phyloP scores from a whole-genome alignment of 2,888 invertebrate species.

The Drosophila multiciliata region DNA sequence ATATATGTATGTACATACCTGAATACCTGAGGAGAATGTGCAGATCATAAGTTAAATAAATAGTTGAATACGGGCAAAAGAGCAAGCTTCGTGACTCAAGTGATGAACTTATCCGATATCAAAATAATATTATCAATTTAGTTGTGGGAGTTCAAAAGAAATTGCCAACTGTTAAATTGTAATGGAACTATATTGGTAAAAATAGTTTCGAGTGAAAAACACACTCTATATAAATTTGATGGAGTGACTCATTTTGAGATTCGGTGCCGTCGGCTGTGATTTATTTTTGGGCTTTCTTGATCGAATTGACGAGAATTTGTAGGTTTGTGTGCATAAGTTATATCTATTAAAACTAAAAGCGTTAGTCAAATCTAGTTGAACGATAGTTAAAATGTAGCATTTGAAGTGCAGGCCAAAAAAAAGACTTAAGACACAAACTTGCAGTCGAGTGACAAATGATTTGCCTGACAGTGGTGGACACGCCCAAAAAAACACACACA shows the following conservation, averaged over 20 bases:
- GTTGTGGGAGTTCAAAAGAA: constrained; percentile 18
- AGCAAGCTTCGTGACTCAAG: constrained; percentile 22
- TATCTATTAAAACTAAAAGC: constrained; percentile 3
- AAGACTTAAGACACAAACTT: constrained; percentile 72
- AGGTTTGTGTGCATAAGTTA: constrained; percentile 40
- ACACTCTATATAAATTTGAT: constrained; percentile 23
- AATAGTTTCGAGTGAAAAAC: constrained; percentile 8
- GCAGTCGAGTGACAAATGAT: constrained; percentile 26
- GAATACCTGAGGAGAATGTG: constrained; percentile 38
- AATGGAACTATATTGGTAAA: background rate
- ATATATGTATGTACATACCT: constrained; percentile 9
- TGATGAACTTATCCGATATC: constrained; percentile 19
- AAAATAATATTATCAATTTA: background rate
- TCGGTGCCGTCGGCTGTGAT: constrained; percentile 60
- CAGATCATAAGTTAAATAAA: constrained; percentile 40
- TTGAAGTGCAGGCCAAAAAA: constrained; percentile 42
- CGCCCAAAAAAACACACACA: constrained; percentile 26
- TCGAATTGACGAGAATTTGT: constrained; percentile 13
- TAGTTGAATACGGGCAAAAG: constrained; percentile 23
- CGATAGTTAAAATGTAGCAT: background rate
- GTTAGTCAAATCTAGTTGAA: constrained; percentile 41
- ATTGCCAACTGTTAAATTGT: constrained; percentile 13
- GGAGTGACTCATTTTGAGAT: constrained; percentile 68
- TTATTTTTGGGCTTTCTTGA: background rate
- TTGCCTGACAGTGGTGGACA: constrained; percentile 47